These are phyloP conservation scores for Chionomys nivalis DNA, from an alignment of 2,113 vertebrate species.

Conservation along the genomic window DNA sequence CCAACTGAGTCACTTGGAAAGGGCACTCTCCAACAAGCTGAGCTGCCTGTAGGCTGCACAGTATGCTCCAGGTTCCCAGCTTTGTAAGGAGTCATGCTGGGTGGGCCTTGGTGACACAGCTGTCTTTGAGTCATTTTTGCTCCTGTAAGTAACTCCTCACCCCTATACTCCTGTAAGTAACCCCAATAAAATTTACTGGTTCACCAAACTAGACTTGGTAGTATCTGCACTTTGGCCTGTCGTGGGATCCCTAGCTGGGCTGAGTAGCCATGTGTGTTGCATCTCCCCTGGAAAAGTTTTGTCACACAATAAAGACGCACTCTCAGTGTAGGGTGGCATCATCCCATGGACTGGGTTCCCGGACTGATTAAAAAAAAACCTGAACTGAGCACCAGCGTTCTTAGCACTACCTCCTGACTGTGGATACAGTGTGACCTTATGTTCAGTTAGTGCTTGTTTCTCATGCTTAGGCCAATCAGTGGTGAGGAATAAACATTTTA, in stretches of 20 bases:
- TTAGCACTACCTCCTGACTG: not conserved
- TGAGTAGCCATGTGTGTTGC: not conserved
- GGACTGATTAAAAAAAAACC: not conserved
- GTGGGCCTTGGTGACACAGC: not conserved
- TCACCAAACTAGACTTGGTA: not conserved
- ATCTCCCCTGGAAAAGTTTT: not conserved
- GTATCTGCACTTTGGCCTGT: not conserved
- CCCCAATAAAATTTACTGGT: not conserved
- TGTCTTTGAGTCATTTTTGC: not conserved
- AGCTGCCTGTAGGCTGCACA: not conserved
- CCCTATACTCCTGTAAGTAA: not conserved
- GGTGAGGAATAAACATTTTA: not conserved
- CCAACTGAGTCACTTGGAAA: not conserved
- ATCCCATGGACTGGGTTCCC: not conserved
- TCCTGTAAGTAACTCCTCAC: not conserved
- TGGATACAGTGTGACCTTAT: not conserved
- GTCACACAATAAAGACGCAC: not conserved
- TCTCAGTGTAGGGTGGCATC: not conserved
- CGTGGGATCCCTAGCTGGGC: not conserved
- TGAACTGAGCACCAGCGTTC: not conserved
- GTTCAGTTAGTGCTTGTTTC: not conserved
- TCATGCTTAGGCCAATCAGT: not conserved
- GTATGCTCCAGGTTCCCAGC: not conserved
- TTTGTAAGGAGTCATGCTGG: not conserved
- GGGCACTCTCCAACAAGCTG: not conserved